Conservation (phyloP, 2,888 invertebrate genomes). For the Hemistola chrysoprasaria region DNA sequence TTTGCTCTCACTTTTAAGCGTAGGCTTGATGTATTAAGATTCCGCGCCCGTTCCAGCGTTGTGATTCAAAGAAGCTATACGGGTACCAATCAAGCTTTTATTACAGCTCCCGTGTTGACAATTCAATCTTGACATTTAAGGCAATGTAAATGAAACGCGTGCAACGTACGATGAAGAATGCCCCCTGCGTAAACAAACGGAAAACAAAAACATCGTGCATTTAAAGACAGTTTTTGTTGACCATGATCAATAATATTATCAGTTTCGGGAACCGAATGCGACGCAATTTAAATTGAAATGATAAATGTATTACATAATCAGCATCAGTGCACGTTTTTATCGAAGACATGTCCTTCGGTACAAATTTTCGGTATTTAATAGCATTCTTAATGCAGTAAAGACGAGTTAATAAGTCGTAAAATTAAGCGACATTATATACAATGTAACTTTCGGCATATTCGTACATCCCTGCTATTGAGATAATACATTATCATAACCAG, state of each 20-base stretch:
- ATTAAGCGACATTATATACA: no score
- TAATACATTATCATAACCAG: no score
- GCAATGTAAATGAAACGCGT: slow-evolving; percentile 28
- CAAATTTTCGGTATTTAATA: slow-evolving; percentile 20
- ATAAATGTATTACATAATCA: slow-evolving; percentile 28
- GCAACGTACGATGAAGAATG: slow-evolving; percentile 19
- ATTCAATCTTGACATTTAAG: slow-evolving; percentile 33
- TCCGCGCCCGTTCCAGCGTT: slow-evolving; percentile 21
- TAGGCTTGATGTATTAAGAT: slow-evolving; percentile 25
- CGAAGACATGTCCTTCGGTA: slow-evolving; percentile 11
- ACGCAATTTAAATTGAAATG: slow-evolving; percentile 32
- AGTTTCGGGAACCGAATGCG: slow-evolving; percentile 31
- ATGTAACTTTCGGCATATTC: no score
- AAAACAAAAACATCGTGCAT: slow-evolving; percentile 19
- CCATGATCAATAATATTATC: slow-evolving; percentile 26
- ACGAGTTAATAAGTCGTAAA: no score
- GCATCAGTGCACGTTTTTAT: slow-evolving; percentile 28
- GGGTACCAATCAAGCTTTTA: slow-evolving; percentile 24
- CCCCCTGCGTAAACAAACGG: slow-evolving; percentile 18
- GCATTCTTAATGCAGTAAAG: background rate
- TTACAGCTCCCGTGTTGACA: slow-evolving; percentile 31
- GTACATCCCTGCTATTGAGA: no score
- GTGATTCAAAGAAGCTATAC: slow-evolving; percentile 30
- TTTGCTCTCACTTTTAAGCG: slow-evolving; percentile 29
- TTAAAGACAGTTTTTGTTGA: slow-evolving; percentile 25